Evolutionary conservation across 2,113 vertebrate genomes (phyloP).

Genomic region (Columba janthina): DNA sequence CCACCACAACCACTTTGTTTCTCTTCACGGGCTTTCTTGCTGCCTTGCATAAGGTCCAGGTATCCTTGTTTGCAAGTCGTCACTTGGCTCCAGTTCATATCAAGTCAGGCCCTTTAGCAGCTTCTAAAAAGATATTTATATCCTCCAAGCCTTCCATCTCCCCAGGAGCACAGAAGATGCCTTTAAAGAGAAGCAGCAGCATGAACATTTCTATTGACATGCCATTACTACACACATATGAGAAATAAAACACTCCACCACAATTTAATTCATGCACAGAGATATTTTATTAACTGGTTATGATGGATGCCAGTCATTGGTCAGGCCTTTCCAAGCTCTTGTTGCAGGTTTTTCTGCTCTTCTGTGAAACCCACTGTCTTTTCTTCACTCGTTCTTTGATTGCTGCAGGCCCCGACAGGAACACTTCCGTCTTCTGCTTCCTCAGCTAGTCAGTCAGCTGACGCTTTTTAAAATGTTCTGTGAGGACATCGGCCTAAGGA

Average conservation of each 20-base stretch:
- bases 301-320: not conserved
- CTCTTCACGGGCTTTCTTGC: not conserved
- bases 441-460: not conserved
- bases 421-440: not conserved
- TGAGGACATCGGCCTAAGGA: not conserved
- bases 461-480: not conserved
- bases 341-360: not conserved
- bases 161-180: not conserved
- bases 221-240: not conserved
- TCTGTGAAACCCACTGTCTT: not conserved
- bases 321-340: not conserved
- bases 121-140: not conserved
- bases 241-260: not conserved
- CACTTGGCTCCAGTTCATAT: not conserved
- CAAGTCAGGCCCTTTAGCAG: not conserved
- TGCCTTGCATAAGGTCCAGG: not conserved
- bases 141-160: not conserved
- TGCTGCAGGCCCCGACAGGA: not conserved
- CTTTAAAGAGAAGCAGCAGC: not conserved
- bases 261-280: not conserved
- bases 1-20: not conserved
- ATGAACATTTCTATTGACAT: not conserved
- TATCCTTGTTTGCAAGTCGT: not conserved
- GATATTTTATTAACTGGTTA: not conserved
- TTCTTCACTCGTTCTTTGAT: not conserved